Base-by-base conservation (phyloP, 2,113 vertebrate genomes). In the Electrona antarctica region DNA sequence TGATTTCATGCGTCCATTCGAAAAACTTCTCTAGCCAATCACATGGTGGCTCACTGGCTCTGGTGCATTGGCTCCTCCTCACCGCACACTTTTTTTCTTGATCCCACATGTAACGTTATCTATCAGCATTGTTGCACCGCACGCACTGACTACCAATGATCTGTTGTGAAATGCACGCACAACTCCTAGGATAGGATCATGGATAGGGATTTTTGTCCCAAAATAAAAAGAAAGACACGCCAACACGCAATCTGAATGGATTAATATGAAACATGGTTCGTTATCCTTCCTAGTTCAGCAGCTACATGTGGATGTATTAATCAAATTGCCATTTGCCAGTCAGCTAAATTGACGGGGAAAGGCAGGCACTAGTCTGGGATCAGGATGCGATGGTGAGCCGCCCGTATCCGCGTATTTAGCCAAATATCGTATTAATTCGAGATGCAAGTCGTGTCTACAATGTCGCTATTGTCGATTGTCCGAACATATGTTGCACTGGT, bases 11-110 rank as follows among this genome's bases (percentile, higher is more conserved):
- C 58, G 57, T 78, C 65, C 70, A 28, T 93, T 93, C 89, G 89
- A 93, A 94, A 86, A 92, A 92, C 85, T 91, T 90, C 61, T 7
- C 47, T 12, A 76, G 64, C 92, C 93, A 93, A 93, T 93, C 75
- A 12, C 21, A 0, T 57, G 0, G 28, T 63, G 69, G 73, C 15
- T 45, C 64, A 0, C 28, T 63, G 69, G 73, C 15, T 45, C 64
- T 49, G 59, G 33, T 8, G 60, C 78, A 28, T 69, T 58, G 65
- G 67, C 91, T 76, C 92, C 92, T 73, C 92, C 92, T 45, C 76
- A 3, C 70, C 64, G 46, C 74, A 56, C 69, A 77, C 67, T 83
- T 73, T 75, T 73, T 62, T 80, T 58, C 48, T 70, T 63, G 67
- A 71, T 33, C 68, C 79, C 87, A 88, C 88, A 85, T 90, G 88